Evolutionary conservation across 2,888 invertebrate genomes (phyloP).

Genomic region (Hydriomena furcata): DNA sequence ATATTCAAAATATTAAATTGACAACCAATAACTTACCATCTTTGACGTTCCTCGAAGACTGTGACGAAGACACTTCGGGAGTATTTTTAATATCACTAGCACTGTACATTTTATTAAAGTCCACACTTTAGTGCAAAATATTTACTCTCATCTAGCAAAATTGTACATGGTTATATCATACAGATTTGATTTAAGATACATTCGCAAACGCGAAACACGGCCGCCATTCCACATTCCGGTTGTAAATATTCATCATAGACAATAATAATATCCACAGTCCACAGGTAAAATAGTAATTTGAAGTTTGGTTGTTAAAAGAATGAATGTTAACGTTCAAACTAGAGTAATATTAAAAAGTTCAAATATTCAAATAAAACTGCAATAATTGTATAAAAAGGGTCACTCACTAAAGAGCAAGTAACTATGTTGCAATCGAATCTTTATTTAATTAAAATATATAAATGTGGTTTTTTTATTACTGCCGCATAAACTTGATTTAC

Average conservation of each 20-base stretch:
- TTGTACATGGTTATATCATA: conserved; percentile 71
- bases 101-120: conserved; percentile 86
- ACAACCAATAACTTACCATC: conserved; percentile 86
- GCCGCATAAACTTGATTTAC: too few relatives aligned
- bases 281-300: conserved; percentile 12
- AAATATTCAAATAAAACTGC: too few relatives aligned
- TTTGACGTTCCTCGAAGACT: conserved; percentile 88
- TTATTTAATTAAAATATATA: too few relatives aligned
- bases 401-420: too few relatives aligned
- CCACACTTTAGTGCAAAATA: conserved; percentile 56
- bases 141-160: conserved; percentile 84
- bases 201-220: conserved; percentile 72
- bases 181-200: conserved; percentile 62
- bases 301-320: neutral
- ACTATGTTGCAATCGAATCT: too few relatives aligned
- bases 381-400: too few relatives aligned
- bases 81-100: conserved; percentile 88
- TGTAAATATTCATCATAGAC: conserved; percentile 79
- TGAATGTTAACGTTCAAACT: conserved; percentile 2
- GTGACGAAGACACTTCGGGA: conserved; percentile 88
- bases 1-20: conserved; percentile 36
- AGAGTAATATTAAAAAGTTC: too few relatives aligned
- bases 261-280: conserved; percentile 39
- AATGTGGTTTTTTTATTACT: too few relatives aligned
- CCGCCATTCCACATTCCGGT: conserved; percentile 83